Percentiles rank a stretch among this genome's conserved stretches.
Evolutionary conservation across 2,888 invertebrate species (phyloP).

Genomic region (Drosophila affinis): DNA sequence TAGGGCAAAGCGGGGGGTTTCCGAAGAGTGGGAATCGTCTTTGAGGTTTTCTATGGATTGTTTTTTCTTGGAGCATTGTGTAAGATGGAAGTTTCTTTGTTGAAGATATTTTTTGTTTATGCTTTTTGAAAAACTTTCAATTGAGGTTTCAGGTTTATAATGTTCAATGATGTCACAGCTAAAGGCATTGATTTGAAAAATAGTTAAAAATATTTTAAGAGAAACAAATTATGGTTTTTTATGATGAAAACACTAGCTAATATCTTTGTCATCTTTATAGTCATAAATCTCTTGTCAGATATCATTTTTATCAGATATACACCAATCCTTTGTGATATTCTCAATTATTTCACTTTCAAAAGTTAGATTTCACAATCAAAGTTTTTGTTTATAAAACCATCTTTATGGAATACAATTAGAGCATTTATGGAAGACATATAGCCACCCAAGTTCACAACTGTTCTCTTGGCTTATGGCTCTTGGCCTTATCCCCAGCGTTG

Average conservation of each 20-base stretch:
- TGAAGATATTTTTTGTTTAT: neutral
- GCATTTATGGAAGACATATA: conserved; percentile 30
- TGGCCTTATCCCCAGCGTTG: conserved; percentile 32
- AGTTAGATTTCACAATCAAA: conserved; percentile 14
- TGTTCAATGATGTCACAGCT: neutral
- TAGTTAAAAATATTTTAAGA: neutral
- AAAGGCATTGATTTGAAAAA: neutral
- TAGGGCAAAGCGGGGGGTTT: no score
- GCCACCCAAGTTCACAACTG: conserved; percentile 2
- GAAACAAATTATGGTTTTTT: neutral
- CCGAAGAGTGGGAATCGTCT: neutral
- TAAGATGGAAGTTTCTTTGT: neutral
- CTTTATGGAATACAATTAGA: conserved; percentile 47
- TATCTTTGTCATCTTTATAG: neutral
- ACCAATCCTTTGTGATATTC: neutral
- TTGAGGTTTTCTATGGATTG: neutral
- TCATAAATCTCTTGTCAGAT: neutral
- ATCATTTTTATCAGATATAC: neutral
- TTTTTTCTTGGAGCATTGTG: neutral
- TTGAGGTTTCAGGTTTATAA: neutral
- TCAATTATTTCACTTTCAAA: neutral
- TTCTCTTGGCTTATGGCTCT: conserved; percentile 8
- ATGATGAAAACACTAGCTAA: neutral
- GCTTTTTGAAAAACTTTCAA: neutral
- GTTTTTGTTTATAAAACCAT: conserved; percentile 38